Evolutionary conservation across 1,140 invertebrate species (phyloP).

Genomic region (Andrena cerasifolii): DNA sequence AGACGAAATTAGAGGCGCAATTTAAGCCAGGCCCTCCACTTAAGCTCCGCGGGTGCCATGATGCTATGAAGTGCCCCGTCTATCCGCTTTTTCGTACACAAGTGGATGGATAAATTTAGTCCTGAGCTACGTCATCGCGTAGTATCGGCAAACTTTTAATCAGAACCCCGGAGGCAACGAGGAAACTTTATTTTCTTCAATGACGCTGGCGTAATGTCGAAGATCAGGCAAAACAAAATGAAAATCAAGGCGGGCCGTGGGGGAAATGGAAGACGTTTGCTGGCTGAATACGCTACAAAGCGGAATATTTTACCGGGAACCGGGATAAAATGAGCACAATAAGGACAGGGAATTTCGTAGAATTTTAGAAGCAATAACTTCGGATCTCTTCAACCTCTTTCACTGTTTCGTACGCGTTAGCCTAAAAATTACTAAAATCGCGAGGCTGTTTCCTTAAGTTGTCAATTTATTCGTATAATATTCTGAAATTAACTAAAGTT

Average conservation of each 20-base stretch:
- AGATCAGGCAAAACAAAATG: constrained; percentile 67
- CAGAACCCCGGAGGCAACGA: constrained; percentile 46
- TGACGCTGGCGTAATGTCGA: constrained; percentile 60
- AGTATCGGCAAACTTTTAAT: constrained; percentile 72
- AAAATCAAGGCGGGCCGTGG: constrained; percentile 48
- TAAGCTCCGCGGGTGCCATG: constrained; percentile 21
- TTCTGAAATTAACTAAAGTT: constrained; percentile 16
- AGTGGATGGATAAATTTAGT: constrained; percentile 55
- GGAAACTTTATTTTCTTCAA: constrained; percentile 66
- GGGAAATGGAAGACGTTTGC: constrained; percentile 50
- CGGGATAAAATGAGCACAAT: constrained; percentile 41
- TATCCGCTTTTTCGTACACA: constrained; percentile 45
- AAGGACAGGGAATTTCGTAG: constrained; percentile 29
- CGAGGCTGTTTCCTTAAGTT: neutral
- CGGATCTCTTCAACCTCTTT: constrained; percentile 39
- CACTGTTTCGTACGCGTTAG: constrained; percentile 22
- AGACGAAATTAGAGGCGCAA: constrained; percentile 50
- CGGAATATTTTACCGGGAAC: constrained; percentile 49
- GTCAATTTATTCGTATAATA: constrained; percentile 4
- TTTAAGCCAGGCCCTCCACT: constrained; percentile 50
- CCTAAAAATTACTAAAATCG: constrained; percentile 18
- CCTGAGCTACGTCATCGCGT: constrained; percentile 56
- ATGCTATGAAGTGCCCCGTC: constrained; percentile 37
- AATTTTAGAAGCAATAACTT: constrained; percentile 54
- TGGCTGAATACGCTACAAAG: constrained; percentile 38